Base-by-base conservation (phyloP, 2,113 vertebrate species). In the Cephalopholis sonnerati region DNA sequence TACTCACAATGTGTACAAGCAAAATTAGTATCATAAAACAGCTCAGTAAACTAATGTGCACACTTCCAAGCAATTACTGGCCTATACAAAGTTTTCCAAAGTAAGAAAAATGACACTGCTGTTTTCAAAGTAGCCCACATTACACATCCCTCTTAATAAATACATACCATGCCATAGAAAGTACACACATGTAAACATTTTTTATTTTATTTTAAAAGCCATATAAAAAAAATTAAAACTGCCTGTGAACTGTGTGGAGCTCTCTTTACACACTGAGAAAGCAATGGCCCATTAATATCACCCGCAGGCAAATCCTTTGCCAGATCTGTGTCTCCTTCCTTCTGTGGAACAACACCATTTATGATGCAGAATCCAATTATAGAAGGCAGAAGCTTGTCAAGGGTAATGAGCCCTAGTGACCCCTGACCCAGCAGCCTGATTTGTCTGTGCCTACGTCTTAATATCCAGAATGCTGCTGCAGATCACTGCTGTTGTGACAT, bases 301-400 rank as follows among this genome's bases (percentile, higher is more conserved):
- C 22, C 79, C 29, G 4, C 65, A 48, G 79, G 82, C 61, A 81
- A 80, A 81, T 77, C 61, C 54, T 61, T 71, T 29, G 27, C 75
- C 78, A 72, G 61, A 77, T 77, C 74, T 54, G 61, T 62, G 77
- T 77, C 84, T 50, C 54, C 46, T 67, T 71, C 50, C 75, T 65
- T 78, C 57, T 55, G 67, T 18, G 36, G 71, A 85, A 68, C 69
- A 76, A 55, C 73, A 81, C n/a, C 48, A 74, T 85, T 79, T 70
- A 76, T 77, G 80, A 89, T 87, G 88, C 86, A 71, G 48, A 39
- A 77, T 90, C 86, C 84, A 89, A 82, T 89, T 89, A 84, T 66
- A 70, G 70, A 63, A 70, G 80, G 27, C 44, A 83, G 70, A 79
- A 55, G 46, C 82, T 83, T 89, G 84, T 85, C 87, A 85, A 71